Evolutionary conservation across 2,113 vertebrate species (phyloP).

Genomic region (Hylia prasina): DNA sequence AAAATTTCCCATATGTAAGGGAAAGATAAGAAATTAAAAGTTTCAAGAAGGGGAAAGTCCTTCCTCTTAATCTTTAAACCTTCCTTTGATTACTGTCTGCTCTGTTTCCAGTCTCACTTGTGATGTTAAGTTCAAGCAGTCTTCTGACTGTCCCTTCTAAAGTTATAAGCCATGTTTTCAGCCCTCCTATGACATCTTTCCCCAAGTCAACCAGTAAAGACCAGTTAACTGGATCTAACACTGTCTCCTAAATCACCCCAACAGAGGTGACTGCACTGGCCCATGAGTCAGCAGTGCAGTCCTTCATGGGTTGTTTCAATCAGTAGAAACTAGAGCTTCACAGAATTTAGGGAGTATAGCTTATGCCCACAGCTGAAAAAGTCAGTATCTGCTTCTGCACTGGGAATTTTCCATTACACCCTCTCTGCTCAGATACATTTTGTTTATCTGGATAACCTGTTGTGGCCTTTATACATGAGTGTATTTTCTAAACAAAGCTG

Average conservation of each 20-base stretch:
- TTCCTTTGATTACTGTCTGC: neutral
- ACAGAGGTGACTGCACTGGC: neutral
- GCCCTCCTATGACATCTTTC: neutral
- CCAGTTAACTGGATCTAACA: neutral
- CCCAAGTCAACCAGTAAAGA: neutral
- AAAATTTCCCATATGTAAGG: neutral
- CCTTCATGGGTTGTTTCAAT: neutral
- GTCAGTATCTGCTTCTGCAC: neutral
- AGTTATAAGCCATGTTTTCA: neutral
- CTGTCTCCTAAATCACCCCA: neutral
- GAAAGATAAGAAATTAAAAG: neutral
- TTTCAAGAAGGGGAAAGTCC: neutral
- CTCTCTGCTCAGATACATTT: neutral
- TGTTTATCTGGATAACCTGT: neutral
- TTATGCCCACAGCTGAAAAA: neutral
- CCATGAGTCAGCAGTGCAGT: neutral
- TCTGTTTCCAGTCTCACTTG: neutral
- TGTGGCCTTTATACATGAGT: neutral
- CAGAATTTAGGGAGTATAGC: neutral
- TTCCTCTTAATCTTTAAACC: neutral
- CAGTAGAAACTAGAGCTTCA: neutral
- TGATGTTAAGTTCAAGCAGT: neutral
- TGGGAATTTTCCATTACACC: neutral
- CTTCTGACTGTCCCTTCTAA: neutral
- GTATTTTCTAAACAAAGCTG: neutral